These are phyloP conservation scores for Speoplatyrhinus poulsoni DNA, from an alignment of 2,113 vertebrate species.

Conservation along the genomic window DNA sequence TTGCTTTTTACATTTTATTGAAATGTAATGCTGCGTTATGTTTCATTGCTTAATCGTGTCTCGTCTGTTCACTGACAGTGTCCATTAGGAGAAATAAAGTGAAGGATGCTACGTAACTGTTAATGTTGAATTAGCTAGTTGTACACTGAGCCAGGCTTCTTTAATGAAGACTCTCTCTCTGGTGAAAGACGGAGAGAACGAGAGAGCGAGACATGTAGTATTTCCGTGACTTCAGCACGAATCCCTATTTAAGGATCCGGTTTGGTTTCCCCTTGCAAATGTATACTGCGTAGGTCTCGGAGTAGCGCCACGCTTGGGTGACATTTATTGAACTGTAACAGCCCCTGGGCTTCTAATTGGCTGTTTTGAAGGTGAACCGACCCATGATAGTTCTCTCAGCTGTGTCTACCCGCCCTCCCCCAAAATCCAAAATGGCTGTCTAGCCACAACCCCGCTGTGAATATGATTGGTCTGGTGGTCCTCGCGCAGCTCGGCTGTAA, in stretches of 20 bases:
- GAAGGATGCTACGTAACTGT: slow-evolving; percentile 39
- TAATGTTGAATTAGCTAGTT: slow-evolving; percentile 25
- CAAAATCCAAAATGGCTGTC: slow-evolving; percentile 55
- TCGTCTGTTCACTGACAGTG: slow-evolving; percentile 22
- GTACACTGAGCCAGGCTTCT: slow-evolving; percentile 10
- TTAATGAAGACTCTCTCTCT: slow-evolving; percentile 35
- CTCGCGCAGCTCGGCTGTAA: slow-evolving; percentile 48
- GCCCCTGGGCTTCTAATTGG: slow-evolving; percentile 60
- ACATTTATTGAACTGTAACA: slow-evolving; percentile 65
- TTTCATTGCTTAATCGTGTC: slow-evolving; percentile 49
- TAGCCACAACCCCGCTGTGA: slow-evolving; percentile 53
- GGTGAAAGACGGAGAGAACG: slow-evolving; percentile 1
- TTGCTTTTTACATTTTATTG: slow-evolving; percentile 5
- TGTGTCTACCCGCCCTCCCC: slow-evolving; percentile 43
- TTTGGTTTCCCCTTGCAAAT: slow-evolving; percentile 36
- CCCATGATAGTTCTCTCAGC: slow-evolving; percentile 48
- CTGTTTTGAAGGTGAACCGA: slow-evolving; percentile 61
- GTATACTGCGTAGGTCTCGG: slow-evolving; percentile 31
- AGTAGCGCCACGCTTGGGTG: slow-evolving; percentile 55
- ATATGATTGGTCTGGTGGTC: slow-evolving; percentile 31
- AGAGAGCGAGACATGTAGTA: not conserved
- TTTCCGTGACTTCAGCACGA: slow-evolving; percentile 38
- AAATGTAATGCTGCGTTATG: slow-evolving; percentile 26
- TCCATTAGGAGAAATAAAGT: slow-evolving; percentile 51
- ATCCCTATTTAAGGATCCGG: slow-evolving; percentile 28